Evolutionary conservation across 2,797 vertebrate species (phyloP), one percentile per base, ranked within the genome.

Genomic region (Lates japonicus): DNA sequence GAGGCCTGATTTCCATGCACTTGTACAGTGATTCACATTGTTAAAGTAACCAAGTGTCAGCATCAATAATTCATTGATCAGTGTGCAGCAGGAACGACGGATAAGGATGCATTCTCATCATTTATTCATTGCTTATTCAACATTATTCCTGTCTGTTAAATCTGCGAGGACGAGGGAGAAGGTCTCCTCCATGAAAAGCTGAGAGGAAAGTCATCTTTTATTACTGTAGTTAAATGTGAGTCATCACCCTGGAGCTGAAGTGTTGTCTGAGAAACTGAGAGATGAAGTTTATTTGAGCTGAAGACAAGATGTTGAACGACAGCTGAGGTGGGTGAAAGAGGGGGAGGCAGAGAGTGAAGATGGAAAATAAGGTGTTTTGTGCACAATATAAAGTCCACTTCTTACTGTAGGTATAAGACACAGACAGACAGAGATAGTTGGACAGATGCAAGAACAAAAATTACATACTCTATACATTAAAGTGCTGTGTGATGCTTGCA

Each of bases 21-120:
- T 61, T 49, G 51, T 59, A 20, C 37, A 33, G n/a, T 52, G 13
- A 20, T 55, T 54, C 39, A 39, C 39, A 63, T 22, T 7, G 37
- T 41, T 46, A 60, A 29, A 68, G 74, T 33, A 29, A 67, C 42
- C 64, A 33, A 85, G 81, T 3, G 44, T 57, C 42, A 19, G 44
- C 74, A 79, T 88, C 67, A 87, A 88, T 89, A 81, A 87, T 88
- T 75, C 67, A 91, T 57, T 16, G 31, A 72, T 74, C 59, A 63
- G n/a, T 22, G 41, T 80, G 85, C 54, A 67, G 37, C 64, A 68
- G 64, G 57, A 80, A 17, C 29, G 22, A 72, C 67, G 63, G 69
- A 48, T 70, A 65, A 78, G 10, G 67, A 74, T 51, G 76, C 55
- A 3, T 33, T 44, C 55, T 74, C 70, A 84, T 90, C 16, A 76